These are phyloP conservation scores for Diplosoma virens DNA, from an alignment of 23 tunicate species.

Conservation along the genomic window DNA sequence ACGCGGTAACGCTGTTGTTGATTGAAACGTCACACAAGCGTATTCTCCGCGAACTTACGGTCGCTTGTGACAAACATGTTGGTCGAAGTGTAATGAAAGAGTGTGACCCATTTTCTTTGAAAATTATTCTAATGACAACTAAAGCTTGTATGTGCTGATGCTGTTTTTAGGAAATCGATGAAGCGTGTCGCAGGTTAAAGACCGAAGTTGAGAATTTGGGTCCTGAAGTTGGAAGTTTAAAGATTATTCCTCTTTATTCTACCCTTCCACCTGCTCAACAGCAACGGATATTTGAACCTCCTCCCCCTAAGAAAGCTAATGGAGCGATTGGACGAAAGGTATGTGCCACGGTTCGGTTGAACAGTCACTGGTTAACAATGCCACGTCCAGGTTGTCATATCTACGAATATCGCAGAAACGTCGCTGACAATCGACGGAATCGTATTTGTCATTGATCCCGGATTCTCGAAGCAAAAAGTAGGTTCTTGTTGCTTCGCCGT, in stretches of 20 bases:
- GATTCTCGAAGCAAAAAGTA: slow-evolving; percentile 97
- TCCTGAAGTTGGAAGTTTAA: slow-evolving; percentile 82
- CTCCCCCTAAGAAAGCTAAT: slow-evolving; percentile 84
- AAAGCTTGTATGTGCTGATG: neutral
- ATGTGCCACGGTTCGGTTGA: too few species aligned
- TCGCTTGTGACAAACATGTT: too few species aligned
- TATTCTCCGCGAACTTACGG: too few species aligned
- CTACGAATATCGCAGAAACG: slow-evolving; percentile 97
- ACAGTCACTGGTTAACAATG: too few species aligned
- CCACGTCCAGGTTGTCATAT: slow-evolving; percentile 56
- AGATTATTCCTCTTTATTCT: slow-evolving; percentile 91
- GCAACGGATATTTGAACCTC: slow-evolving; percentile 79
- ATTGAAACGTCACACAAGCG: neutral
- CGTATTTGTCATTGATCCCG: slow-evolving; percentile 96
- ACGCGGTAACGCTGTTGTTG: neutral
- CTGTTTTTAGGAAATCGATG: slow-evolving; percentile 83
- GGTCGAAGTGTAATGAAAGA: too few species aligned
- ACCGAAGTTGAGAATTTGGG: slow-evolving; percentile 89
- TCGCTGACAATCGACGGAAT: slow-evolving; percentile 97
- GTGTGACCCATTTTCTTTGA: too few species aligned
- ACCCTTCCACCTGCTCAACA: slow-evolving; percentile 92
- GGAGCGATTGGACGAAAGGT: slow-evolving; percentile 94
- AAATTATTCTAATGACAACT: too few species aligned
- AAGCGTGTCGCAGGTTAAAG: slow-evolving; percentile 91
- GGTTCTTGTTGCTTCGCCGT: neutral